A percentile compares a stretch with the other conserved stretches of the same genome.
Evolutionary conservation across 2,888 invertebrate species (phyloP).

Genomic region (Rhingia campestris): DNA sequence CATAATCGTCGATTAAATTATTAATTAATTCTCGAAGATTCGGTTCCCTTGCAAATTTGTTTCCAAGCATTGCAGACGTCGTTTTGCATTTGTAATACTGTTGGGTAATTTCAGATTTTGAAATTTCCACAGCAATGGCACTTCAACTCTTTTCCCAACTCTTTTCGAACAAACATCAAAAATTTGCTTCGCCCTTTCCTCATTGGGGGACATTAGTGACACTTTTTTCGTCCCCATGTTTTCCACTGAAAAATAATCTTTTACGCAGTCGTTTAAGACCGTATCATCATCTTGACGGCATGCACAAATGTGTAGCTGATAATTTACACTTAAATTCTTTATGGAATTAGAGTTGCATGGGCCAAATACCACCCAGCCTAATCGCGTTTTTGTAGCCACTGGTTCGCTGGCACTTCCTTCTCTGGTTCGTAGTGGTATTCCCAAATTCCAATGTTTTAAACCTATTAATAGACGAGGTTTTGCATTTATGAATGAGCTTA

Average conservation of each 20-base stretch:
- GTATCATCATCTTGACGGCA: neutral
- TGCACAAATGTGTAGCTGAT: conserved; percentile 14
- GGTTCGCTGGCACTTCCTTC: conserved; percentile 28
- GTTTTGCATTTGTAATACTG: conserved; percentile 10
- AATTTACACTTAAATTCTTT: conserved; percentile 6
- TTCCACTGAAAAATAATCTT: conserved; percentile 28
- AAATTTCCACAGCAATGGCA: conserved; percentile 30
- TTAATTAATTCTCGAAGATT: neutral
- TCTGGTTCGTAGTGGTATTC: conserved; percentile 12
- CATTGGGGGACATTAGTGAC: conserved; percentile 10
- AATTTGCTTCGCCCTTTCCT: conserved; percentile 22
- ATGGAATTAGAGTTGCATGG: conserved; percentile 10
- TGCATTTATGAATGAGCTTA: neutral
- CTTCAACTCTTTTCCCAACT: conserved; percentile 13
- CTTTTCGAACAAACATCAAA: conserved; percentile 23
- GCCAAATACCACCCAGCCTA: conserved; percentile 32
- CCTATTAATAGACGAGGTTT: conserved; percentile 34
- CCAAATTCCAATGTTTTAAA: conserved; percentile 36
- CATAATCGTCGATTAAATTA: neutral
- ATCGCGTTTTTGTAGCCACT: conserved; percentile 23
- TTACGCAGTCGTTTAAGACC: conserved; percentile 11
- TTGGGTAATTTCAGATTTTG: neutral
- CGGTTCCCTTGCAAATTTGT: neutral
- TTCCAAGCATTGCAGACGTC: conserved; percentile 20
- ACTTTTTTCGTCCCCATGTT: conserved; percentile 20